Base-by-base conservation (phyloP, 2,113 vertebrate genomes). In the Erythrocercus mccallii region DNA sequence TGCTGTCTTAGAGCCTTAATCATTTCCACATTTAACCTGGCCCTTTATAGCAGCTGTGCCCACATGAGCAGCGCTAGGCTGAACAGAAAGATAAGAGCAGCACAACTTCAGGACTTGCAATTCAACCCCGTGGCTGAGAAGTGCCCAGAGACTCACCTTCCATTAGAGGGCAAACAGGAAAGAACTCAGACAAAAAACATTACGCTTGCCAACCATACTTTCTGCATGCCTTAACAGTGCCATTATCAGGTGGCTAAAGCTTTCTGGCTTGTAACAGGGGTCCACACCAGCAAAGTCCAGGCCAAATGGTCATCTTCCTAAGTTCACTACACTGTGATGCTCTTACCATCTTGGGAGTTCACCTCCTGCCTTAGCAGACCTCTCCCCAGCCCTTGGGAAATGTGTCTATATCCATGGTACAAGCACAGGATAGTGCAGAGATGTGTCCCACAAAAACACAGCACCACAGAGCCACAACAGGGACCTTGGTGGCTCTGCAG, bases 361-460 rank as follows among this genome's bases (percentile, higher is more conserved):
- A 82, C 16, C 51, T 81, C 61, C 70, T 44, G 69, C 66, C 70
- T 69, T 12, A 15, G 25, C n/a, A 37, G 53, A 83, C 7, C 35
- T 35, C 16, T 58, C 28, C 50, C 27, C 27, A 6, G 31, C 17
- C 25, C 72, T 24, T 17, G 12, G 28, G 70, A 47, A 71, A 53
- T 1, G 1, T 0, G 3, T 5, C 19, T 4, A 11, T 1, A 50
- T 1, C 14, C n/a, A 10, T 0, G 0, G 3, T 4, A 28, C 11
- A 15, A 47, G 38, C 48, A 60, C 18, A 35, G 21, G 22, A 18
- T 3, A 45, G 37, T 4, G 28, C 1, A 2, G 24, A 70, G 42
- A 58, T 13, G 48, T 5, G 18, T 13, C 40, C 71, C 57, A 38
- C 60, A 64, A 47, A 30, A 64, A 50, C 0, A 51, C 2, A 64